These are phyloP conservation scores for Carassius carassius DNA, from an alignment of 2,113 vertebrate genomes.

Conservation along the genomic window DNA sequence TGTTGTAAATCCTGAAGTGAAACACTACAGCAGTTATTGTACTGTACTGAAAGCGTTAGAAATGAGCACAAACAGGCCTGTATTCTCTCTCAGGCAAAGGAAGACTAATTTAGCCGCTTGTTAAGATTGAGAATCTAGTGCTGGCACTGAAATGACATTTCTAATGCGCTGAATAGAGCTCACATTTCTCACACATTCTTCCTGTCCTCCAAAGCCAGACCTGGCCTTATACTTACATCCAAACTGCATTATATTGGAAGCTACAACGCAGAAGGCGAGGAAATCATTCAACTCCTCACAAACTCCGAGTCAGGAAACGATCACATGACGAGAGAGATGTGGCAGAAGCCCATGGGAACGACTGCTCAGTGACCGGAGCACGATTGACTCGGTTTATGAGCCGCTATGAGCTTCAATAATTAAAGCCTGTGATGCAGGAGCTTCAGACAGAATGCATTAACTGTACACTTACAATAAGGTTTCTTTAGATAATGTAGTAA, in stretches of 20 bases:
- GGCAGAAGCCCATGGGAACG: background rate
- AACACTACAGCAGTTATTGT: no score
- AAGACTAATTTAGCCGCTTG: background rate
- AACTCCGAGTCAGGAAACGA: background rate
- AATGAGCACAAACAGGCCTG: background rate
- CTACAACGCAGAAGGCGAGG: background rate
- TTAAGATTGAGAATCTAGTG: background rate
- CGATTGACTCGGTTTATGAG: background rate
- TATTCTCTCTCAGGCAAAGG: background rate
- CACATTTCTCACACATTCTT: conserved; percentile 36
- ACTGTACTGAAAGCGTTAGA: no score
- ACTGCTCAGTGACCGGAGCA: background rate
- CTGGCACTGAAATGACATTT: conserved; percentile 1
- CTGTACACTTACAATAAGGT: no score
- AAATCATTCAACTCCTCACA: background rate
- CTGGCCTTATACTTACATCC: conserved; percentile 2
- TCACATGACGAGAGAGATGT: background rate
- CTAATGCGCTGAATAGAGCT: conserved; percentile 39
- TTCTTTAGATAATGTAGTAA: no score
- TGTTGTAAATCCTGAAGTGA: no score
- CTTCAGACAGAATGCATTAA: background rate
- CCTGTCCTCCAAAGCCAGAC: background rate
- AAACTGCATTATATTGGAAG: background rate
- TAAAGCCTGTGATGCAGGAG: background rate
- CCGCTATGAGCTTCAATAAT: background rate